Percentiles rank a stretch among this genome's conserved stretches.
Conservation (phyloP, 2,888 invertebrate species). For the Tuta absoluta region DNA sequence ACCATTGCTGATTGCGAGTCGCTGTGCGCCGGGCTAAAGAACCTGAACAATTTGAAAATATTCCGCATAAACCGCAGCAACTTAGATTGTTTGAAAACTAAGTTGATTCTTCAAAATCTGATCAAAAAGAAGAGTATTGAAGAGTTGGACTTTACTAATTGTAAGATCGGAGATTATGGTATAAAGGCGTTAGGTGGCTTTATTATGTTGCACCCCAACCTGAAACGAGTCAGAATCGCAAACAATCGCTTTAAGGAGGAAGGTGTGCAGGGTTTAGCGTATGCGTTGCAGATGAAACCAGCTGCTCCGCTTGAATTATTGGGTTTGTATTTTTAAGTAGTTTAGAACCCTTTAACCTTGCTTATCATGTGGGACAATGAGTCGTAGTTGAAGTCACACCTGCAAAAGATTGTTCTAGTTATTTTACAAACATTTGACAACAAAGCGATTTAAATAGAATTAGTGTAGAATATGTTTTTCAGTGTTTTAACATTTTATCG, state of each 20-base stretch:
- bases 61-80: constrained; percentile 83
- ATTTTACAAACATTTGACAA: not conserved
- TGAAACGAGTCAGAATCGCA: constrained; percentile 75
- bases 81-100: constrained; percentile 81
- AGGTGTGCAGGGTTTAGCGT: constrained; percentile 79
- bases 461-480: too few relatives aligned
- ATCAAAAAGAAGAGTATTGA: constrained; percentile 75
- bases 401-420: not conserved
- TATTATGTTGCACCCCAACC: constrained; percentile 67
- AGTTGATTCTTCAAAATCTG: constrained; percentile 79
- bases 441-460: too few relatives aligned
- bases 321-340: constrained; percentile 46
- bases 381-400: too few relatives aligned
- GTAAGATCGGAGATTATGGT: constrained; percentile 83
- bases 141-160: constrained; percentile 84
- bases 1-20: constrained; percentile 81
- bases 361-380: too few relatives aligned
- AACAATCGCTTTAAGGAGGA: constrained; percentile 80
- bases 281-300: constrained; percentile 75
- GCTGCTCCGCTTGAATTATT: constrained; percentile 72
- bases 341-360: not conserved
- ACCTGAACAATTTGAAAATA: constrained; percentile 70
- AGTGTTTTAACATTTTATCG: not conserved
- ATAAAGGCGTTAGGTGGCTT: constrained; percentile 83
- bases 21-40: constrained; percentile 76